Base-by-base conservation (phyloP, 2,888 invertebrate genomes). In the Orthonychiurus folsomi region DNA sequence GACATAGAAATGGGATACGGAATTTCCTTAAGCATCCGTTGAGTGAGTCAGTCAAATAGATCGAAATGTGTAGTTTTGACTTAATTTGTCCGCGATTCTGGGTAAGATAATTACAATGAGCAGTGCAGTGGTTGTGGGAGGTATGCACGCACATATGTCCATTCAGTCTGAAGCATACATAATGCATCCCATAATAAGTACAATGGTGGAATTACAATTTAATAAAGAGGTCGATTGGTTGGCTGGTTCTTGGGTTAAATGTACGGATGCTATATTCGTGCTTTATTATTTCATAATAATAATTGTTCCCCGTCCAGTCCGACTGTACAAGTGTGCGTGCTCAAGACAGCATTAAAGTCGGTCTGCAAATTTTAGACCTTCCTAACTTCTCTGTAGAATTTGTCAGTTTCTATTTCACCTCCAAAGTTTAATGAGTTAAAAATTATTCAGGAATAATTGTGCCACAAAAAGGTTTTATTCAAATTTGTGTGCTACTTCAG, bases 401-500 rank as follows among this genome's bases (percentile, higher is more conserved):
- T 37, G 9, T 37, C 15, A 37, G 37, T 37, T 15, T 37, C 15
- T 37, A 37, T 9, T 37, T 37, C 37, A 37, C 5, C 15, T 37
- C 37, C 15, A 9, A 37, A 37, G 15, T 15, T 37, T 9, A n/a
- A n/a, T 37, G 15, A 37, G 5, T 37, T 37, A 9, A 37, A 9
- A 9, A 9, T 37, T 37, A 37, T 37, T 9, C 9, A 9, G 37
- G 37, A 37, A 5, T 9, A 15, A 37, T 37, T 37, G 37, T 37
- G 37, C 37, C 9, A 37, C 5, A 5, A 37, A 9, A 9, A 37
- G 15, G 37, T 37, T 37, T 9, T 5, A 5, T 9, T 15, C 9
- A 37, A 37, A 37, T n/a, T n/a, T n/a, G n/a, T n/a, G 37, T 37
- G 37, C 37, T 37, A 37, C 37, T 37, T 37, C 37, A 37, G 37